A percentile compares a stretch with the other conserved stretches of the same genome.
These are phyloP conservation scores for Lasioglossum marginatum DNA, from an alignment of 2,888 invertebrate genomes.

Conservation along the genomic window DNA sequence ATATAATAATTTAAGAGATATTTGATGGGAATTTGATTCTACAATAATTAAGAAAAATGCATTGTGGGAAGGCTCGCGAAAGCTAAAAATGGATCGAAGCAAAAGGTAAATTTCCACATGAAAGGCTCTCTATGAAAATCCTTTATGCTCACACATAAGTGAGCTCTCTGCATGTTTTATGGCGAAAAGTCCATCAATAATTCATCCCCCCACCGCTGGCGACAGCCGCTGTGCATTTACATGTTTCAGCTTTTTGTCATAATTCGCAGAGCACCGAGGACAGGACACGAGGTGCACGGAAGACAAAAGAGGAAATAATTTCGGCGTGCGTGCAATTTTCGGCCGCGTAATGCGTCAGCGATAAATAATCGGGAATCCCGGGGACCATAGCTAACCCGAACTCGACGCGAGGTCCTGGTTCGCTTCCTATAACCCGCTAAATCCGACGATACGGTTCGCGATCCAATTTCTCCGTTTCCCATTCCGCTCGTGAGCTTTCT, in stretches of 20 bases:
- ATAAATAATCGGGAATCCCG: conserved; percentile 58
- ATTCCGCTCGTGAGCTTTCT: not conserved
- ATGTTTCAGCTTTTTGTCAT: conserved; percentile 21
- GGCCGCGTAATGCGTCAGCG: conserved; percentile 29
- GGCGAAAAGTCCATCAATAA: not conserved
- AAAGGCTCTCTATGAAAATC: not conserved
- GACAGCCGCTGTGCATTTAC: conserved; percentile 6
- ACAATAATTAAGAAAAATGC: not conserved
- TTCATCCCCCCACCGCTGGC: not conserved
- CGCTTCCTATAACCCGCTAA: conserved; percentile 37
- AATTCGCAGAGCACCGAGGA: not conserved
- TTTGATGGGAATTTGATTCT: not conserved
- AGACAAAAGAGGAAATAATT: conserved; percentile 20
- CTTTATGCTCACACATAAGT: not conserved
- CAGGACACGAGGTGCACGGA: not conserved
- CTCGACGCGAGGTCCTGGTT: conserved; percentile 6
- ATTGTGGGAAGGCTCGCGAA: too few species aligned
- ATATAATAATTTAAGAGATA: too few species aligned
- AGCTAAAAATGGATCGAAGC: too few species aligned
- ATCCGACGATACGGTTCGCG: conserved; percentile 28
- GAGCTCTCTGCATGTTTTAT: not conserved
- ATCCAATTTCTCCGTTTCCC: conserved; percentile 47
- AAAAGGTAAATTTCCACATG: not conserved
- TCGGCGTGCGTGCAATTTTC: conserved; percentile 48
- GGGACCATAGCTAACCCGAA: conserved; percentile 7